Percentiles rank a stretch among this genome's conserved stretches.
Conservation (phyloP, 2,888 invertebrate species). For the Acanthosepion pharaonis region DNA sequence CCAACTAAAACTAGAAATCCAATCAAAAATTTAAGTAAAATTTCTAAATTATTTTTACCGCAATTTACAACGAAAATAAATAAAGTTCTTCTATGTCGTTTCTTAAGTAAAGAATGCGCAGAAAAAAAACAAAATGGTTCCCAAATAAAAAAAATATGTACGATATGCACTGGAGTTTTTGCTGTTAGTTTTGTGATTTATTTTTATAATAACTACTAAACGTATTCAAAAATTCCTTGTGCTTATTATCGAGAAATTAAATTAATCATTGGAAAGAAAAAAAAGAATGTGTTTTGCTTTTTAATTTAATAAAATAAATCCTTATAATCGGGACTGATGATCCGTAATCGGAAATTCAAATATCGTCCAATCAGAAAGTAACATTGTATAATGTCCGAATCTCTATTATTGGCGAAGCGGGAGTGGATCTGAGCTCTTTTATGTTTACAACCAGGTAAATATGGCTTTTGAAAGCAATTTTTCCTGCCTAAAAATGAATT, state of each 20-base stretch:
- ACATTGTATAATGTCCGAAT: conserved; percentile 38
- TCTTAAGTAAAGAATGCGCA: too few relatives aligned
- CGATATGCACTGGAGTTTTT: too few relatives aligned
- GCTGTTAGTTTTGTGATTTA: neutral
- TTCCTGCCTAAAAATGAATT: neutral
- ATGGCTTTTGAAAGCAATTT: neutral
- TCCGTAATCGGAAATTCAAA: neutral
- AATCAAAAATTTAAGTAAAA: neutral
- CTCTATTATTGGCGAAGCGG: conserved; percentile 36
- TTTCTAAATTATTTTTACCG: neutral
- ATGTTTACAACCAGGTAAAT: conserved; percentile 43
- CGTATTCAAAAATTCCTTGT: neutral
- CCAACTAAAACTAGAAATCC: neutral
- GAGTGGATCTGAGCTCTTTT: conserved; percentile 37
- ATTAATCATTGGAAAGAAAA: neutral
- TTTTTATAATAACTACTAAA: neutral
- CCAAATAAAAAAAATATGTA: too few relatives aligned
- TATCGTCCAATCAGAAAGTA: conserved; percentile 39
- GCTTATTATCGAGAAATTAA: neutral
- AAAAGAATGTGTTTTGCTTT: neutral
- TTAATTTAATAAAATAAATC: neutral
- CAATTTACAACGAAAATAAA: neutral
- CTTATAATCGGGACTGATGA: neutral
- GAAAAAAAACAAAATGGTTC: too few relatives aligned
- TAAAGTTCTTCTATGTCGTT: neutral